Evolutionary conservation across 2,113 vertebrate genomes (phyloP), one percentile per base, ranked within the genome.

Genomic region (Aphyosemion australe): DNA sequence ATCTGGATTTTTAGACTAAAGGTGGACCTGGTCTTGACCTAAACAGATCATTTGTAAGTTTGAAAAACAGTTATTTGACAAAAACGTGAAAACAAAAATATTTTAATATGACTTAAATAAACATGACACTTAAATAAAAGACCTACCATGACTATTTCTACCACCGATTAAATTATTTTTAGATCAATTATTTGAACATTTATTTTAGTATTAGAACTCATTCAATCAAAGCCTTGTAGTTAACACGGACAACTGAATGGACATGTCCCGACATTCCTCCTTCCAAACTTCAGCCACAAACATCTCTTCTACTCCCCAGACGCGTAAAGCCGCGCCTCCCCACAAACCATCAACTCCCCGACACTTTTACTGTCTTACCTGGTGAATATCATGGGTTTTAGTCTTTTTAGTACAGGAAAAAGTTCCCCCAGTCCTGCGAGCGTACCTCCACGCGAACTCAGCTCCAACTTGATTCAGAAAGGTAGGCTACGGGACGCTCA

Each of bases 221-320:
- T 16, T 16, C 8, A 15, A 32, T 16, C 8, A 32, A 32, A 53
- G 6, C 16, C 12, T 8, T 43, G 0, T 6, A 3, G 19, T 19
- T 4, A 53, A 10, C 43, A 47, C 51, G 34, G 47, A 55, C 56
- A 18, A 20, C 71, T 84, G 69, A 12, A 8, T 37, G 83, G 84
- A 67, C 91, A 91, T 85, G 91, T 80, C 88, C 79, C 72, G 78
- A 89, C 91, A 91, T 85, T 84, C 79, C 86, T 72, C 80, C 47
- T 53, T 7, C 54, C 62, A 57, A 65, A 79, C 62, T 56, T 21
- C 61, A 47, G 42, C 71, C 18, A 59, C 34, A 78, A 32, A 45
- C 34, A 68, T 71, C 57, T 65, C 49, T 12, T 20, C 32, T 8
- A 8, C 34, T 42, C 12, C 41, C 4, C 57, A 10, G 18, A 48